These are phyloP conservation scores for Oncorhynchus nerka DNA, from an alignment of 2,113 vertebrate species.

Conservation along the genomic window DNA sequence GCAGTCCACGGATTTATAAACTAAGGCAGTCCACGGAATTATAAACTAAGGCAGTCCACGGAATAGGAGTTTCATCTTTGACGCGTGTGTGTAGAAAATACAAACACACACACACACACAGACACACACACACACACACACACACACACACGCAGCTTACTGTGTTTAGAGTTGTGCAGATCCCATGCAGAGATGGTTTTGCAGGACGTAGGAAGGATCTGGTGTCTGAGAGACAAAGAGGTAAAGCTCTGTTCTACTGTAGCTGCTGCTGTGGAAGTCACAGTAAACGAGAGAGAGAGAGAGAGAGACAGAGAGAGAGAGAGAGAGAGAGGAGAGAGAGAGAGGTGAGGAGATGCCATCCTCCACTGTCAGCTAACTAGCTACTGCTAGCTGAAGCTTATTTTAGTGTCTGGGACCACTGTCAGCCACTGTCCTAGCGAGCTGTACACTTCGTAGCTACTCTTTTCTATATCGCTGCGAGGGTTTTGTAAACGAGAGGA, in stretches of 20 bases:
- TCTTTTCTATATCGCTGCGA: not conserved
- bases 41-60: no score
- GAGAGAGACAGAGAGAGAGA: no score
- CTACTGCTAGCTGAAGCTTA: conserved; percentile 16
- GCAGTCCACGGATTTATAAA: no score
- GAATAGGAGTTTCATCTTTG: no score
- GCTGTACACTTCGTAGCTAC: not conserved
- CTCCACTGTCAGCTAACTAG: conserved; percentile 14
- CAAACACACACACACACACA: conserved; percentile 28
- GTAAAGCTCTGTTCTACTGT: conserved; percentile 17
- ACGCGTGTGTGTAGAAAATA: not conserved
- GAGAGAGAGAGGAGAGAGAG: no score
- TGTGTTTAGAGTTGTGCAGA: conserved; percentile 52
- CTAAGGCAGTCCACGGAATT: no score
- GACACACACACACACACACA: no score
- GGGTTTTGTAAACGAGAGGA: conserved; percentile 43
- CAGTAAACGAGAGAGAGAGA: not conserved
- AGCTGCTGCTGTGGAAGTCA: not conserved
- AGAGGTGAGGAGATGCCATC: conserved; percentile 42
- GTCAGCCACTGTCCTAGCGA: conserved; percentile 29
- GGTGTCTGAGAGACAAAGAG: conserved; percentile 15
- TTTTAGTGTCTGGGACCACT: conserved; percentile 25
- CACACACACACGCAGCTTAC: conserved; percentile 70
- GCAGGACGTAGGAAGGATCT: conserved; percentile 36
- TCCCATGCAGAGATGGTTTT: conserved; percentile 28